Evolutionary conservation across 2,113 vertebrate genomes (phyloP).

Genomic region (Struthidea cinerea): DNA sequence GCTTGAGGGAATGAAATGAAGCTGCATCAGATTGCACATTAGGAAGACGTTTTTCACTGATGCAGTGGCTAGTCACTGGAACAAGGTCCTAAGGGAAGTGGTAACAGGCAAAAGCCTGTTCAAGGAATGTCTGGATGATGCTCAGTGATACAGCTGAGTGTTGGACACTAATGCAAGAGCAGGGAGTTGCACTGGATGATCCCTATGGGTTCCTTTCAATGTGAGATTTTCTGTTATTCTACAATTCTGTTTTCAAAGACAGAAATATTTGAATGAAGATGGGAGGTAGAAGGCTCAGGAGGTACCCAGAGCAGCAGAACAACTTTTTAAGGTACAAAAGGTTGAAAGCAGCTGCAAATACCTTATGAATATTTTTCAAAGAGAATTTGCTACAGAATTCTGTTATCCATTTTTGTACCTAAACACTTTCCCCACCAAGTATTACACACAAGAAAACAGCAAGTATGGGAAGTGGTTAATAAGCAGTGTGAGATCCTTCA

Average conservation of each 20-base stretch:
- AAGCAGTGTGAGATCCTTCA: neutral
- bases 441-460: neutral
- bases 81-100: neutral
- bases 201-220: neutral
- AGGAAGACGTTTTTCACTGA: neutral
- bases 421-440: neutral
- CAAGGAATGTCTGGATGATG: neutral
- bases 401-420: neutral
- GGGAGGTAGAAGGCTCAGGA: rapidly evolving
- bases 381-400: neutral
- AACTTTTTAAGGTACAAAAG: neutral
- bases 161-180: neutral
- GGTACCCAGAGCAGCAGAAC: neutral
- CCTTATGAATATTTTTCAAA: neutral
- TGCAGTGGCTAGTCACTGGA: neutral
- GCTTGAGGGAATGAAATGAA: neutral
- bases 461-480: neutral
- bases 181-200: neutral
- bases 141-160: neutral
- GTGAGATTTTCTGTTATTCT: neutral
- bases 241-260: neutral
- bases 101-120: neutral
- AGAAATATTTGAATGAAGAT: neutral
- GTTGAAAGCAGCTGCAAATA: neutral
- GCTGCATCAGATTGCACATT: neutral